Base-by-base conservation (phyloP, 2,797 vertebrate genomes). In the Anolis apletophallus region DNA sequence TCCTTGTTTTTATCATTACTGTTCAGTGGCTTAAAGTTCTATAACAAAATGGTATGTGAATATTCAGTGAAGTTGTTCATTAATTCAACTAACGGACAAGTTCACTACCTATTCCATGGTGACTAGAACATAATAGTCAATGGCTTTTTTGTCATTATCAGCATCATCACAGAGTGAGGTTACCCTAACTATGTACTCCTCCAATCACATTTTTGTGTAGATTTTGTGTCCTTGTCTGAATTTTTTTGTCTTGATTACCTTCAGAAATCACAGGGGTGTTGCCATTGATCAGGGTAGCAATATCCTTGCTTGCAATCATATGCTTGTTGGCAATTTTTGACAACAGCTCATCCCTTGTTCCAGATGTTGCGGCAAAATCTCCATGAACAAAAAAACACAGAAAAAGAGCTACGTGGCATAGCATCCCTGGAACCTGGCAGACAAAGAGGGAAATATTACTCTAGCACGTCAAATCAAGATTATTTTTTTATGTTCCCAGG, bases 371-470 rank as follows among this genome's bases (percentile, higher is more conserved):
- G 87, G 76, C 34, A 88, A 85, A 80, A 64, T 21, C 54, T 83
- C 90, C 85, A 64, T 71, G 59, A 67, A 87, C 32, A 19, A 85
- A 78, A 64, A 90, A 89, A 86, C 50, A 8, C 16, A 79, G 81
- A 32, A 29, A 50, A 52, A 88, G 85, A 72, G 80, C 17, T 55
- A 78, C 89, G 52, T 55, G 50, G 80, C 52, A 0, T 2, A 72
- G 36, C 91, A 90, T 88, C 59, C 81, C 85, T 57, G 6, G 14
- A 76, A 87, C 52, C 81, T 79, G n/a, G 36, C 2, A 21, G 36
- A 16, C 34, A 32, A 17, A 16, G 9, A 64, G 23, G 40, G 78
- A 80, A 17, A 54, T 21, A 4, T 32, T 13, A 69, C 16, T 17
- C 61, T 61, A 78, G 6, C 55, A 67, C 46, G 57, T 54, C 74